phyloP scores from a whole-genome alignment of 1,140 invertebrate genomes.

The Phenacoccus solenopsis region DNA sequence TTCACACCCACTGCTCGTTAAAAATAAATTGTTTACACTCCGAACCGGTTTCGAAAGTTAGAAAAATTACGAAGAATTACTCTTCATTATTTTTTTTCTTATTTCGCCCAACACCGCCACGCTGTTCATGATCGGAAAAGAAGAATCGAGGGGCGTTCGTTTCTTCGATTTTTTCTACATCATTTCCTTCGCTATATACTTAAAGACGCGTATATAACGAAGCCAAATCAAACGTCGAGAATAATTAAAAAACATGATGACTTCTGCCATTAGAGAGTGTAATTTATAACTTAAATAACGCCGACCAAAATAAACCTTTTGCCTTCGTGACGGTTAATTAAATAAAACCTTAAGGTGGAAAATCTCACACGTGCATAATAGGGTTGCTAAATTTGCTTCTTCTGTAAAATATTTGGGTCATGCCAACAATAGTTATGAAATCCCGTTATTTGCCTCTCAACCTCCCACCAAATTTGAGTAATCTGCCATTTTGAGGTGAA shows the following conservation, averaged over 20 bases:
- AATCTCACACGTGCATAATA: too few species aligned
- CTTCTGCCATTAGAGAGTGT: background rate
- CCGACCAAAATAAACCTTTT: too few species aligned
- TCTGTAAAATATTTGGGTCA: too few species aligned
- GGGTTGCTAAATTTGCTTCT: too few species aligned
- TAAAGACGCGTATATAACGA: background rate
- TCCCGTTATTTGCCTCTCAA: too few species aligned
- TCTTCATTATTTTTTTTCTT: slow-evolving; percentile 4
- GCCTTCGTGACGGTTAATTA: too few species aligned
- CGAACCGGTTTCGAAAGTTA: slow-evolving; percentile 1
- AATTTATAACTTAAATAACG: background rate
- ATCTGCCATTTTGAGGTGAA: too few species aligned
- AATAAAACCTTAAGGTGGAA: too few species aligned
- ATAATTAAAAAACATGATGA: slow-evolving; percentile 3
- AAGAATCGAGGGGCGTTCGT: background rate
- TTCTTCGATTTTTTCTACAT: background rate
- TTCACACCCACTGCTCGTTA: slow-evolving; percentile 1
- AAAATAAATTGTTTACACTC: slow-evolving; percentile 3
- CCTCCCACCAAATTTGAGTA: too few species aligned
- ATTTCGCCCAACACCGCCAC: too few species aligned
- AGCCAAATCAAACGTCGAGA: background rate
- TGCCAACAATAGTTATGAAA: too few species aligned
- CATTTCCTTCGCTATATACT: background rate
- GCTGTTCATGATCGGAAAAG: slow-evolving; percentile 1
- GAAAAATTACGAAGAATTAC: background rate